Evolutionary conservation across 2,113 vertebrate genomes (phyloP).

Genomic region (Tympanuchus pallidicinctus): DNA sequence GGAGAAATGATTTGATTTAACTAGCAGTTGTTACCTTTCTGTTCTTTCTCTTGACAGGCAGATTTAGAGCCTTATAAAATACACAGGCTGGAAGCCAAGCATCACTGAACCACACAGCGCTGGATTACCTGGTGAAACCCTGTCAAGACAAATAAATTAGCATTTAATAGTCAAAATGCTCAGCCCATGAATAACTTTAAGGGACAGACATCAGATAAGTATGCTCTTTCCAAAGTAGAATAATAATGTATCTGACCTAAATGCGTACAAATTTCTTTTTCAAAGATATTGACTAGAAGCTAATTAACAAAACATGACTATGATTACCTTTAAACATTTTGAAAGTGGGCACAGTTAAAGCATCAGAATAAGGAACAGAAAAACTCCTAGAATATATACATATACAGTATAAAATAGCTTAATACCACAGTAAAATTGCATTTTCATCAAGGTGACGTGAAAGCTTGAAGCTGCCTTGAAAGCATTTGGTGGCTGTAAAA

Average conservation of each 20-base stretch:
- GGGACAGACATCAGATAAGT: background rate
- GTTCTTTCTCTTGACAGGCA: slow-evolving; percentile 61
- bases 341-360: too few relatives aligned
- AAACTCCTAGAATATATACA: background rate
- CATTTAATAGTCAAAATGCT: slow-evolving; percentile 29
- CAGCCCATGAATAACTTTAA: background rate
- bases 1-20: slow-evolving; percentile 74
- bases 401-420: background rate
- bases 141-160: slow-evolving; percentile 36
- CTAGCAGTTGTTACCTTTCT: slow-evolving; percentile 72
- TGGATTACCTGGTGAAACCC: slow-evolving; percentile 7
- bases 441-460: background rate
- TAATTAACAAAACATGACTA: too few relatives aligned
- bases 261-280: background rate
- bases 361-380: too few relatives aligned
- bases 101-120: slow-evolving; percentile 11
- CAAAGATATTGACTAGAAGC: too few relatives aligned
- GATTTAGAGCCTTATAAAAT: slow-evolving; percentile 69
- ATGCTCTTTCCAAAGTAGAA: background rate
- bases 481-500: background rate
- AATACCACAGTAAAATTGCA: background rate
- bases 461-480: background rate
- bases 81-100: slow-evolving; percentile 23
- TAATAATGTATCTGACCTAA: background rate
- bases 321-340: too few relatives aligned